Conservation (phyloP, 2,888 invertebrate genomes). For the Anaspis maculata region DNA sequence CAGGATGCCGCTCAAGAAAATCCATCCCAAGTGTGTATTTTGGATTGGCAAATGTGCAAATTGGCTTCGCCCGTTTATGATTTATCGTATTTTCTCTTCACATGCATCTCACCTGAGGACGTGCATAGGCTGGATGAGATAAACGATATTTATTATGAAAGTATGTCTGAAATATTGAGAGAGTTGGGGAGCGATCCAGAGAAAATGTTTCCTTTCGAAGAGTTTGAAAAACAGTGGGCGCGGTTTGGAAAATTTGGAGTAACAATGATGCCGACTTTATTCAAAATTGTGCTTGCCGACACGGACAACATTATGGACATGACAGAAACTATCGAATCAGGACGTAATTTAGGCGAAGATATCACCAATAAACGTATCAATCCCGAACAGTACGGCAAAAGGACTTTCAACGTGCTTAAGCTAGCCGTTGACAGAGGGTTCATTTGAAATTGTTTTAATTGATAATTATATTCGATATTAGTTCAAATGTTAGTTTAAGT, state of each 20-base stretch:
- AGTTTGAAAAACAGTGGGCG: conserved; percentile 21
- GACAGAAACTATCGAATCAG: conserved; percentile 5
- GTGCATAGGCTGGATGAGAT: conserved; percentile 24
- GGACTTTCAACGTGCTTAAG: conserved; percentile 5
- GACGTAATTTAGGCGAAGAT: background rate
- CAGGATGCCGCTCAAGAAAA: too few relatives aligned
- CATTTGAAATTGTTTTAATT: conserved; percentile 1
- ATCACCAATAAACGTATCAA: conserved; percentile 3
- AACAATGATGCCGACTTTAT: conserved; percentile 10
- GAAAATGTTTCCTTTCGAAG: conserved; percentile 24
- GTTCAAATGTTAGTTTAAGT: too few relatives aligned
- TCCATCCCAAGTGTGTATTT: too few relatives aligned
- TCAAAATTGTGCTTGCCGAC: conserved; percentile 11
- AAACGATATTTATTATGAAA: conserved; percentile 26
- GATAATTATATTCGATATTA: too few relatives aligned
- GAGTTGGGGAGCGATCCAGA: conserved; percentile 26
- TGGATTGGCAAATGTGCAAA: too few relatives aligned
- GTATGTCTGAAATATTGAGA: conserved; percentile 19
- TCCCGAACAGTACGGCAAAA: conserved; percentile 1
- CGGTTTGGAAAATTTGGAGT: conserved; percentile 16
- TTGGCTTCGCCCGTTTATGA: conserved; percentile 26
- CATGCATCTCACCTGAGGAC: conserved; percentile 20
- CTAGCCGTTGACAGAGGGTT: conserved; percentile 5
- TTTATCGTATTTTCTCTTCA: conserved; percentile 29
- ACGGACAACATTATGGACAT: conserved; percentile 11